A percentile compares a stretch with the other conserved stretches of the same genome.
phyloP scores from a whole-genome alignment of 2,888 invertebrate genomes.

The Cremastinae sp. region DNA sequence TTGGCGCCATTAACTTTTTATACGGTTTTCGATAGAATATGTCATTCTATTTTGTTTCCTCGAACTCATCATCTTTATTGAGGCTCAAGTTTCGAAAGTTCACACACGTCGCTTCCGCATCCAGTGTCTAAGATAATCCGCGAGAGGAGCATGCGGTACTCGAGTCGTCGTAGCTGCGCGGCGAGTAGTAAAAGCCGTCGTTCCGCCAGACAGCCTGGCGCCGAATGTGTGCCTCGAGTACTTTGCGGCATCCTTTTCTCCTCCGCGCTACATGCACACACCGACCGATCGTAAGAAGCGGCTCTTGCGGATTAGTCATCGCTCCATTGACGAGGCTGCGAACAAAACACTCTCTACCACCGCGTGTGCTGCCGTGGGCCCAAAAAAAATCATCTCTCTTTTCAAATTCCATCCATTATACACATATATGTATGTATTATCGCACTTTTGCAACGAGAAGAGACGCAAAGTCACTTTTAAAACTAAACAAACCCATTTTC shows the following conservation, averaged over 20 bases:
- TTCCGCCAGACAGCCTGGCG: slow-evolving; percentile 65
- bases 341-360: no score
- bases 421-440: no score
- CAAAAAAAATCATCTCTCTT: no score
- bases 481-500: no score
- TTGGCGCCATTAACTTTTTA: no score
- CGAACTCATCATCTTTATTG: no score
- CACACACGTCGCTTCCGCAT: slow-evolving; percentile 21
- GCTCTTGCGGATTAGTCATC: background rate
- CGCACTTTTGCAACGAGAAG: no score
- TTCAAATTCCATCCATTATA: no score
- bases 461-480: no score
- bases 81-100: background rate
- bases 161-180: slow-evolving; percentile 24
- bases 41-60: no score
- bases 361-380: background rate
- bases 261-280: slow-evolving; percentile 27
- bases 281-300: slow-evolving; percentile 5
- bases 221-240: slow-evolving; percentile 44
- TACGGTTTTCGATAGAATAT: no score
- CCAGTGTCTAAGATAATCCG: slow-evolving; percentile 16
- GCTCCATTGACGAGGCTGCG: background rate
- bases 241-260: background rate
- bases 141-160: slow-evolving; percentile 14
- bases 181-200: slow-evolving; percentile 61